Conservation (phyloP, 2,113 vertebrate genomes). For the Noturus placidus region DNA sequence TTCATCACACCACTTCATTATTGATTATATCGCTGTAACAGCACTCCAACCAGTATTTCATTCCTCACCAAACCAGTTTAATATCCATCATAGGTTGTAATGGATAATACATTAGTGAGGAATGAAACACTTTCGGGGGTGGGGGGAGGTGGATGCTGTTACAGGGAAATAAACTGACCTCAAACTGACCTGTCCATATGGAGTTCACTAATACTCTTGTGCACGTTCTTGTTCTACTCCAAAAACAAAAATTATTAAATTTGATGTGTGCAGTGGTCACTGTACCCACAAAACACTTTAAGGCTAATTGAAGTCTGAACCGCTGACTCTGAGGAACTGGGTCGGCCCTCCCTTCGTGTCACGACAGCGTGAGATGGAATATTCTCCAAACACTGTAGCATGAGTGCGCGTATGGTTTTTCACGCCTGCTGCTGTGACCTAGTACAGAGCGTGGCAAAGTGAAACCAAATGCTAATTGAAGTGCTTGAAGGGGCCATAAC, state of each 20-base stretch:
- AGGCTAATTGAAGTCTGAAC: not conserved
- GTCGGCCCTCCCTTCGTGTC: not conserved
- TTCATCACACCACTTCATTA: not conserved
- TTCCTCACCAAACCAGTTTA: not conserved
- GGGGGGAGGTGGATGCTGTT: too few species aligned
- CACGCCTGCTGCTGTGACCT: constrained; percentile 37
- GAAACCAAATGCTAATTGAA: constrained; percentile 53
- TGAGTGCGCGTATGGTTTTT: constrained; percentile 27
- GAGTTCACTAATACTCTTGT: not conserved
- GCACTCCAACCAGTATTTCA: not conserved
- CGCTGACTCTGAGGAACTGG: constrained; percentile 22
- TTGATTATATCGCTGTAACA: not conserved
- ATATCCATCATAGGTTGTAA: not conserved
- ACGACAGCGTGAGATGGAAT: constrained; percentile 16
- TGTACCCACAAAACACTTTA: too few species aligned
- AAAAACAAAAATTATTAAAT: not conserved
- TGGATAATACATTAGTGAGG: too few species aligned
- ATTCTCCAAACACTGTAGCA: constrained; percentile 26
- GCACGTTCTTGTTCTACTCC: not conserved
- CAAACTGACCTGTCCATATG: not conserved
- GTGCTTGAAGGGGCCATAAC: constrained; percentile 38
- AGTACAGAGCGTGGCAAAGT: constrained; percentile 33
- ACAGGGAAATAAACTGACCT: too few species aligned
- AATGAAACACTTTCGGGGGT: too few species aligned
- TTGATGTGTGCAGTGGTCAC: not conserved